Evolutionary conservation across 2,113 vertebrate genomes (phyloP), one percentile per base, ranked within the genome.

Genomic region (Coregonus clupeaformis): DNA sequence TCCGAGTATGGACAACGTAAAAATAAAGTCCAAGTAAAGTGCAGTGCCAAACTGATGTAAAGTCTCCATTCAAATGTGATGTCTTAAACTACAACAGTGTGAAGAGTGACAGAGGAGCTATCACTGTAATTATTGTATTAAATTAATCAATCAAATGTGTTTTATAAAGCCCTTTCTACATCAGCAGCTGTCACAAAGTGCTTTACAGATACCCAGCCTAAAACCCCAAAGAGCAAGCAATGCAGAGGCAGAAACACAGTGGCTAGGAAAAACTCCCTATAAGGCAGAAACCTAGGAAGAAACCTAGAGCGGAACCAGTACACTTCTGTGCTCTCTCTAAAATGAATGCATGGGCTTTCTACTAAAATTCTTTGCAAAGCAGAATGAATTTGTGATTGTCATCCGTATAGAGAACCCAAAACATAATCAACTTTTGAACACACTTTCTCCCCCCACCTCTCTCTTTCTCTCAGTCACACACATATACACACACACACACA

Each of bases 371-470:
- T 71, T 67, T 82, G 77, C 69, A 69, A 85, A 80, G 76, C 73
- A 80, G 68, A 85, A 80, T 20, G 59, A 77, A 81, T 87, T 87
- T 84, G 73, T 79, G 85, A 87, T 81, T 84, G 83, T 85, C 78
- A 82, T 81, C 71, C 72, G 36, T 72, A 80, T 45, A 25, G 45
- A 67, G 69, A 80, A 76, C 75, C 77, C 87, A 86, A 87, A 85
- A 79, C 69, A 81, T 82, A 87, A 88, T 86, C 78, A 87, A 80
- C 68, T 87, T 81, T 77, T 85, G 78, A 85, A 29, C 49, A 71
- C 69, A 71, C 52, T 57, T 16, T 57, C 27, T 57, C 25, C 29
- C 49, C 52, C 68, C 2, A 2, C 1, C 30, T 22, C n/a, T 59
- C 76, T 65, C 62, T 64, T 87, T 68, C 74, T 49, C 20, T 16